phyloP scores from a whole-genome alignment of 2,888 invertebrate genomes.

The Mesorhabditis spiculigera region DNA sequence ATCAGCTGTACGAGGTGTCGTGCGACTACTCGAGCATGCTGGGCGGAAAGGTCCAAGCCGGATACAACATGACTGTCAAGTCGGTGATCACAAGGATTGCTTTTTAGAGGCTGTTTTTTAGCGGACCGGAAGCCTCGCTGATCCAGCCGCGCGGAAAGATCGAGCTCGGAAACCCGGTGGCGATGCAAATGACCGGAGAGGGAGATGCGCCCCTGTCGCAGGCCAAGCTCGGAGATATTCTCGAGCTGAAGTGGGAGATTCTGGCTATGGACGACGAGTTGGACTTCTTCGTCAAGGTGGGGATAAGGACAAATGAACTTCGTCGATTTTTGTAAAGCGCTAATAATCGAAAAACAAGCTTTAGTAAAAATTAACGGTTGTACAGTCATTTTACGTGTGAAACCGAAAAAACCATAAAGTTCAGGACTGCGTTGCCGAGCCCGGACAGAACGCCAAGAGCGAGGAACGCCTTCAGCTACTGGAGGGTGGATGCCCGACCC shows the following conservation, averaged over 20 bases:
- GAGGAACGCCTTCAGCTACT: neutral
- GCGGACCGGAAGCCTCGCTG: constrained; percentile 55
- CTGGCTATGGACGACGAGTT: constrained; percentile 59
- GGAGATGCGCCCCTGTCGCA: constrained; percentile 41
- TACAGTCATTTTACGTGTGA: no score
- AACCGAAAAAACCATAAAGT: no score
- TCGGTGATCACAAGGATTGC: constrained; percentile 13
- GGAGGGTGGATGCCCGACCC: constrained; percentile 49
- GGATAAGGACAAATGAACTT: no score
- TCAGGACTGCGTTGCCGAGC: constrained; percentile 51
- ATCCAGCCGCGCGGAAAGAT: constrained; percentile 58
- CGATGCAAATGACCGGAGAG: constrained; percentile 52
- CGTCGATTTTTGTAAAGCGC: no score
- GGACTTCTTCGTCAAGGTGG: constrained; percentile 56
- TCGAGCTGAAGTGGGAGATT: constrained; percentile 58
- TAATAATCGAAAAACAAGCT: no score
- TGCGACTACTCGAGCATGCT: constrained; percentile 55
- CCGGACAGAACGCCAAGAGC: constrained; percentile 22
- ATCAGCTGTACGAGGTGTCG: constrained; percentile 54
- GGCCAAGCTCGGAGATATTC: constrained; percentile 58
- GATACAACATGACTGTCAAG: constrained; percentile 54
- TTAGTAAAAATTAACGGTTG: no score
- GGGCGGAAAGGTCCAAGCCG: constrained; percentile 53
- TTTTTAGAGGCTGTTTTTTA: constrained; percentile 17
- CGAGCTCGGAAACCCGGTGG: constrained; percentile 57